Base-by-base conservation (phyloP, 2,113 vertebrate genomes). In the Trematocara nigrifrons region DNA sequence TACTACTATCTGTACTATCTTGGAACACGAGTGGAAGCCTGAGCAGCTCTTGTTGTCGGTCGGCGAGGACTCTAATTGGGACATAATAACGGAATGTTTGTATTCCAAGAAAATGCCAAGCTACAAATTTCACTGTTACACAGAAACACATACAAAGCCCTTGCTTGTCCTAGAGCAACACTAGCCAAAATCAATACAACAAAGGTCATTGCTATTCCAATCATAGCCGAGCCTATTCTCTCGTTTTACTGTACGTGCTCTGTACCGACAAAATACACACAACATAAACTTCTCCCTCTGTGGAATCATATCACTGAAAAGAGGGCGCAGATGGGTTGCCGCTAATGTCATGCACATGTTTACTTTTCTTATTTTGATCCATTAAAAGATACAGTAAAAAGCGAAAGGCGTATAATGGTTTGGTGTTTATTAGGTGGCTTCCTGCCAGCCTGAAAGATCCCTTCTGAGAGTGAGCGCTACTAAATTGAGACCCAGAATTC, bases 171-270 rank as follows among this genome's bases (percentile, higher is more conserved):
- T 86, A 26, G 79, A 86, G 81, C 89, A 87, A 86, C 83, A 87
- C 83, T 74, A 49, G 87, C 89, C 88, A 91, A 89, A 94, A 96
- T 96, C 95, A 93, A 96, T 96, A 93, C 64, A 77, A 84, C 92
- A 95, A 94, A 95, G 94, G 94, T 95, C 92, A 91, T 90, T 89
- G 90, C 91, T 93, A 92, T 95, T 94, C 93, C 89, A 91, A 94
- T 93, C 94, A 93, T 85, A 90, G 91, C 85, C 49, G 7, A 77
- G 82, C 82, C 79, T 83, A 52, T 89, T 89, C 82, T 91, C 82
- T 86, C 33, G 33, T 90, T 76, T 93, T 85, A 90, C 87, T 92
- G 91, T 91, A 88, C 54, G 81, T 77, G 82, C 85, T 84, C 84
- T 82, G 89, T 88, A 90, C 78, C 42, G 18, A 83, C 76, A 90